Percentiles rank a stretch among this genome's conserved stretches.
Evolutionary conservation across 2,888 invertebrate genomes (phyloP).

Genomic region (Apamea sordens): DNA sequence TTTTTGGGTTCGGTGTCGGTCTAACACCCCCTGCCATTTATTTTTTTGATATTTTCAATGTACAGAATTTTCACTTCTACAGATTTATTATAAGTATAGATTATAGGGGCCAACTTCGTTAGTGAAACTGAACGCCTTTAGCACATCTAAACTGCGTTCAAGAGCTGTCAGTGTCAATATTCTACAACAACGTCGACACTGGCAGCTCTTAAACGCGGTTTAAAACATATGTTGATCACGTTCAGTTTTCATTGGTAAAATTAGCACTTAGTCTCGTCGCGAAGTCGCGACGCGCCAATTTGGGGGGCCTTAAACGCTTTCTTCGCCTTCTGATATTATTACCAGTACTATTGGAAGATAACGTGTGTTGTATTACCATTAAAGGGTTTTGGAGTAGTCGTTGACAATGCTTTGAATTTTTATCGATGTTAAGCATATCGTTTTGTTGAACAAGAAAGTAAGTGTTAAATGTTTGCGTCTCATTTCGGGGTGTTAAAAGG

Average conservation of each 20-base stretch:
- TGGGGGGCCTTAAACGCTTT: slow-evolving; percentile 21
- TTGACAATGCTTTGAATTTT: slow-evolving; percentile 33
- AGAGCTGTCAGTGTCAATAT: neutral
- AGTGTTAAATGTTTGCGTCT: neutral
- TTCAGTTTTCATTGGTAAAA: neutral
- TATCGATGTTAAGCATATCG: slow-evolving; percentile 11
- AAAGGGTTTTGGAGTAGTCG: slow-evolving; percentile 13
- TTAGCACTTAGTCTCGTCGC: neutral
- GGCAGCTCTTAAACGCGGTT: neutral
- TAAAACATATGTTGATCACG: neutral
- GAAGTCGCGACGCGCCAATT: neutral
- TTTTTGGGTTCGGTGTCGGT: too few species aligned
- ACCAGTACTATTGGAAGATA: slow-evolving; percentile 43
- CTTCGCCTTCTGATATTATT: slow-evolving; percentile 35
- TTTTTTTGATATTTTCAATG: too few species aligned
- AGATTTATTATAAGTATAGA: too few species aligned
- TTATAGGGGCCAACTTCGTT: neutral
- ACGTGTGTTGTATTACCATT: slow-evolving; percentile 37
- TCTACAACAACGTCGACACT: neutral
- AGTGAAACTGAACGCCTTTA: neutral
- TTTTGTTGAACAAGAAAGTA: slow-evolving; percentile 10
- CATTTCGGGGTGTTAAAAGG: neutral
- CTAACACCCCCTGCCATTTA: too few species aligned
- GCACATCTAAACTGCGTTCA: neutral
- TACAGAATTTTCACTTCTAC: too few species aligned